A percentile compares a stretch with the other conserved stretches of the same genome.
phyloP scores from a whole-genome alignment of 2,888 invertebrate genomes.

The Dromius quadrimaculatus region DNA sequence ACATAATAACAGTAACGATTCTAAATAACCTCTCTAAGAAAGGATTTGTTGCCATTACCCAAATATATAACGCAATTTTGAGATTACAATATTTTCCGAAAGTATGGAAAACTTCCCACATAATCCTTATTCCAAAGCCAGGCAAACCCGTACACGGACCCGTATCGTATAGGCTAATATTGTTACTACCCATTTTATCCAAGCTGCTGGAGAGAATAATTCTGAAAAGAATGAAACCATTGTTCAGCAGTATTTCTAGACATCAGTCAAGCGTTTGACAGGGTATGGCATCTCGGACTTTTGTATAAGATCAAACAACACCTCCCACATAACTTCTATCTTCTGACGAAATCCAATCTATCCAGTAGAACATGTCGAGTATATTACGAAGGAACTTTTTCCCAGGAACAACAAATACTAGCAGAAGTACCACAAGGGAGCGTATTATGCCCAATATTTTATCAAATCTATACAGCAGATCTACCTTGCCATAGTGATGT shows the following conservation, averaged over 20 bases:
- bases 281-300: background rate
- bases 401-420: background rate
- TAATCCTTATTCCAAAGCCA: background rate
- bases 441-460: background rate
- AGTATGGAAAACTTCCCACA: background rate
- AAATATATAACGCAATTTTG: background rate
- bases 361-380: background rate
- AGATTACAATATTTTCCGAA: slow-evolving; percentile 2
- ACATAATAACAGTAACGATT: background rate
- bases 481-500: no score
- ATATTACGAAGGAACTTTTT: background rate
- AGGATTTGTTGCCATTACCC: background rate
- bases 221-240: background rate
- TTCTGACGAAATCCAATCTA: background rate
- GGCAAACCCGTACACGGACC: background rate
- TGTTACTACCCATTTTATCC: background rate
- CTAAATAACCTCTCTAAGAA: slow-evolving; percentile 1
- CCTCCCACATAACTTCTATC: background rate
- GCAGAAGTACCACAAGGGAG: slow-evolving; percentile 22
- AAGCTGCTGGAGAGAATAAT: background rate
- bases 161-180: background rate
- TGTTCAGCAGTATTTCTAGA: no score
- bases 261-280: background rate
- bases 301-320: background rate
- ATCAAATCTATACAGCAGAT: no score